phyloP scores from a whole-genome alignment of 2,888 invertebrate species.

The Brenthis ino region DNA sequence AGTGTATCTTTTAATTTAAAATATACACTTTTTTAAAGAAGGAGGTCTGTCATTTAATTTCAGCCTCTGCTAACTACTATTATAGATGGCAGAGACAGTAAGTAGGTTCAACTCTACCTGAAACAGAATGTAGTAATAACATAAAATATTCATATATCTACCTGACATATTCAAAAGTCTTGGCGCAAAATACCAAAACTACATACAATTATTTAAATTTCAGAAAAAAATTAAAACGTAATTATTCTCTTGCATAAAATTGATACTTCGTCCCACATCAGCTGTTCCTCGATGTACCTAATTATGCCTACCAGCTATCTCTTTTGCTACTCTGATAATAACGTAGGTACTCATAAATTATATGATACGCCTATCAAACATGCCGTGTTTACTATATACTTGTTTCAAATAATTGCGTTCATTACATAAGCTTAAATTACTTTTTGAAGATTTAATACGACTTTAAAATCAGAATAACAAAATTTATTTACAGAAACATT shows the following conservation, averaged over 20 bases:
- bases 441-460: slow-evolving; percentile 1
- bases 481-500: not conserved
- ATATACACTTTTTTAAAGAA: no score
- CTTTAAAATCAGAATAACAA: not conserved
- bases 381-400: slow-evolving; percentile 24
- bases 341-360: slow-evolving; percentile 27
- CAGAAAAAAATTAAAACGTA: not conserved
- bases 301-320: slow-evolving; percentile 30
- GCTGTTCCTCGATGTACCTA: slow-evolving; percentile 25
- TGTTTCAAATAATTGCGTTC: slow-evolving; percentile 14
- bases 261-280: slow-evolving; percentile 15
- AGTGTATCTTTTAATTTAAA: no score
- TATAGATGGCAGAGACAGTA: no score
- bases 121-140: no score
- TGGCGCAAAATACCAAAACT: no score
- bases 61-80: no score
- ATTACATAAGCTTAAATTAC: slow-evolving; percentile 8
- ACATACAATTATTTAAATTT: no score
- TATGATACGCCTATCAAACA: slow-evolving; percentile 27
- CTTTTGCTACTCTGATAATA: slow-evolving; percentile 28
- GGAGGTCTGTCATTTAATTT: no score
- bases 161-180: no score
- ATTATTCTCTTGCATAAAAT: slow-evolving; percentile 8
- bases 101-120: no score
- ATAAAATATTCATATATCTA: no score